Base-by-base conservation (phyloP, 2,797 vertebrate species). In the Moxostoma hubbsi region DNA sequence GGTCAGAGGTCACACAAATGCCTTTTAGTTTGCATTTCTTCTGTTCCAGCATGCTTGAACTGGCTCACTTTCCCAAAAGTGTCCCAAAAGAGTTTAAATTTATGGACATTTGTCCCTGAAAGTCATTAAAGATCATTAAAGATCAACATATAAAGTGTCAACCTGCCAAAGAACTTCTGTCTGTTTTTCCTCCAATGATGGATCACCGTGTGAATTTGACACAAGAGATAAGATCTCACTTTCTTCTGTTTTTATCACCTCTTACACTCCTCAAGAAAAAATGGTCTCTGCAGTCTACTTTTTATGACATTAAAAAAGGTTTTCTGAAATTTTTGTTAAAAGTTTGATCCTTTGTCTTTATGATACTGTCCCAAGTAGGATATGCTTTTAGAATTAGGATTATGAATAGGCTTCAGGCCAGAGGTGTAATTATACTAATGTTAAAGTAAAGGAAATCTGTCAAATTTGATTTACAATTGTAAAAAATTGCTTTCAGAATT, bases 41-140 rank as follows among this genome's bases (percentile, higher is more conserved):
- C 43, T 55, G 67, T 45, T 70, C 51, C 24, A 57, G n/a, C 53
- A 9, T 46, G 68, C 10, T 54, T 69, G 13, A 24, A 24, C 24
- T 24, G 24, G 7, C 36, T 4, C 1, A 4, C 54, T 47, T 12
- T 16, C 10, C 54, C n/a, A 64, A 13, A 50, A 59, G 63, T 5
- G 1, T 69, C 66, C n/a, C 13, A 58, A 70, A 3, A 46, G 12
- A 54, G 7, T 15, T 86, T 79, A 78, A 83, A 87, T 88, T 83
- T 84, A 88, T 85, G 82, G 54, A 86, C 73, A 79, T 57, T 87
- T 87, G 85, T 88, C 74, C 59, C 64, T 12, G 55, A 67, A 72
- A 58, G 63, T 67, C 54, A 67, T 6, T 43, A 82, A n/a, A 86
- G 53, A 67, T 9, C 45, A 50, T 49, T 67, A 53, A 58, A 49